Conservation (phyloP, 2,113 vertebrate species). For the Myotis brandtii region DNA sequence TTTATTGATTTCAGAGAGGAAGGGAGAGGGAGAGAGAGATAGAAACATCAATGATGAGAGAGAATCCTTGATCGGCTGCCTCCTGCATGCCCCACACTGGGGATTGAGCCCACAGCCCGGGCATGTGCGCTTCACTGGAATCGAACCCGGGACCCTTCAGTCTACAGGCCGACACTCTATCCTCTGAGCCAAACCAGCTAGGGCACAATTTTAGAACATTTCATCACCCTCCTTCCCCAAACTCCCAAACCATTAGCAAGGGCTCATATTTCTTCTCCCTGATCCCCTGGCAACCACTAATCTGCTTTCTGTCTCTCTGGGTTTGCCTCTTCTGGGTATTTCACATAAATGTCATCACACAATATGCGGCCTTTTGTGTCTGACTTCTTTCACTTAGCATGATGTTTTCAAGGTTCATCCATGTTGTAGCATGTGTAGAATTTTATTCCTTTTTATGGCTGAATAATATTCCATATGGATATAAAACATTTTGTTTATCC, state of each 20-base stretch:
- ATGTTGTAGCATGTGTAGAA: not conserved
- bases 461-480: not conserved
- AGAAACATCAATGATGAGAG: too few relatives aligned
- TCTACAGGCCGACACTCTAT: too few relatives aligned
- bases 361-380: not conserved
- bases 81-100: too few relatives aligned
- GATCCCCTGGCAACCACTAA: fast-evolving
- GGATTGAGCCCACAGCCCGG: too few relatives aligned
- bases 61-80: too few relatives aligned
- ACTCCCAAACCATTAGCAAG: not conserved
- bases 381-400: not conserved
- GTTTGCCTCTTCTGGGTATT: not conserved
- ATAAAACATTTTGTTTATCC: too few relatives aligned
- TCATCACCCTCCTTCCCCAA: not conserved
- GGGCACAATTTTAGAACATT: not conserved
- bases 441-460: not conserved
- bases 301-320: not conserved
- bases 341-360: not conserved
- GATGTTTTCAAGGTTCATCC: not conserved
- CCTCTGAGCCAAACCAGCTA: too few relatives aligned
- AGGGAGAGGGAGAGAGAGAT: too few relatives aligned
- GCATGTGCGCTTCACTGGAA: too few relatives aligned
- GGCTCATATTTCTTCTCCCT: not conserved
- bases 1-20: too few relatives aligned
- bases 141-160: too few relatives aligned